Evolutionary conservation across 2,113 vertebrate genomes (phyloP).

Genomic region (Protobothrops flavoviridis): DNA sequence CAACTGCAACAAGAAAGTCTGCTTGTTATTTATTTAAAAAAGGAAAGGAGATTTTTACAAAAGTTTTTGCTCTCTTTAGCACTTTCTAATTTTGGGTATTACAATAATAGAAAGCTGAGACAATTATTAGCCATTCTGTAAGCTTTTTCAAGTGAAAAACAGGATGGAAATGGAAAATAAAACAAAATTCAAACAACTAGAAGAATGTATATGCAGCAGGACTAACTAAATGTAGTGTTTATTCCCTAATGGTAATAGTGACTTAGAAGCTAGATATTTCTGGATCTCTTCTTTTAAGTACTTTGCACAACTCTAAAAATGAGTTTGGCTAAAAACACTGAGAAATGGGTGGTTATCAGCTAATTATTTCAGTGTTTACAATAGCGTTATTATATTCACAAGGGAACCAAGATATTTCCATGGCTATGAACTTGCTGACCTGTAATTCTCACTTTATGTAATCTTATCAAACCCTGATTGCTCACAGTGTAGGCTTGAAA

Average conservation of each 20-base stretch:
- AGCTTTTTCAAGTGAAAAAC: background rate
- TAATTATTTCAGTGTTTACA: background rate
- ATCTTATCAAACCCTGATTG: background rate
- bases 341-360: slow-evolving; percentile 1
- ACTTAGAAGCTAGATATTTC: background rate
- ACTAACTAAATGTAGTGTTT: background rate
- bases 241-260: background rate
- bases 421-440: slow-evolving; percentile 8
- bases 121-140: background rate
- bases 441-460: slow-evolving; percentile 17
- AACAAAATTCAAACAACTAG: background rate
- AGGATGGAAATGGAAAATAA: background rate
- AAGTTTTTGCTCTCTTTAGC: background rate
- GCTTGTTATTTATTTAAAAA: background rate
- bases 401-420: slow-evolving; percentile 15
- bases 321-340: background rate
- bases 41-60: background rate
- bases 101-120: background rate
- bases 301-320: background rate
- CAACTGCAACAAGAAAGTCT: background rate
- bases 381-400: background rate
- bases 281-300: background rate
- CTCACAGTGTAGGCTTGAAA: background rate
- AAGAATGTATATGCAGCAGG: background rate
- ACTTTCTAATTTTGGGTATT: background rate